These are phyloP conservation scores for Nomada lathburiana DNA, from an alignment of 2,888 invertebrate species.

Conservation along the genomic window DNA sequence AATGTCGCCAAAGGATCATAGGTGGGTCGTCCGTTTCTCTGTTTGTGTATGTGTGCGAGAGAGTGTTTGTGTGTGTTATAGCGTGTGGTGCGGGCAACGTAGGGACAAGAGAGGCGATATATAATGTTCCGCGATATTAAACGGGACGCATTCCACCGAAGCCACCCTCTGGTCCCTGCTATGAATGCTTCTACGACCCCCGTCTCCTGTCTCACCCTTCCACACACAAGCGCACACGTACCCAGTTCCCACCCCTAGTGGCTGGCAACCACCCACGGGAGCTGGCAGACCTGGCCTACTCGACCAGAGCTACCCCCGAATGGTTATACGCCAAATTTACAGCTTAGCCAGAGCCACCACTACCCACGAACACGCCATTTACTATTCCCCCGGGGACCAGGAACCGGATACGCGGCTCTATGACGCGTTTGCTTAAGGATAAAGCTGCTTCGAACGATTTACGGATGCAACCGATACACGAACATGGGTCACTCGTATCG, in stretches of 20 bases:
- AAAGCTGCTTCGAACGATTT: constrained; percentile 52
- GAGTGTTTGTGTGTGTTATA: constrained; percentile 68
- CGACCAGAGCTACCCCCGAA: constrained; percentile 74
- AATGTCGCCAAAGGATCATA: constrained; percentile 53
- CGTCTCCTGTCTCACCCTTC: constrained; percentile 71
- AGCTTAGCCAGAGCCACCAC: constrained; percentile 76
- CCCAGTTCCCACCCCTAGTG: constrained; percentile 23
- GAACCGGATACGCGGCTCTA: constrained; percentile 58
- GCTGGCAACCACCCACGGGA: constrained; percentile 56
- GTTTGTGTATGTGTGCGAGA: constrained; percentile 50
- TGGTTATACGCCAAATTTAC: constrained; percentile 83
- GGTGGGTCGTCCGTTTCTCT: constrained; percentile 40
- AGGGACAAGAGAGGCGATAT: constrained; percentile 83
- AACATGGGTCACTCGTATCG: neutral
- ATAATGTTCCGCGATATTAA: constrained; percentile 85
- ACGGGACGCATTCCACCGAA: constrained; percentile 84
- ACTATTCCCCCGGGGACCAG: constrained; percentile 54
- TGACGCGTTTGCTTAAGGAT: constrained; percentile 63
- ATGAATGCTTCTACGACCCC: constrained; percentile 82
- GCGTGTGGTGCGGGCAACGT: constrained; percentile 74
- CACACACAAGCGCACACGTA: neutral
- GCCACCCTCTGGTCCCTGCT: constrained; percentile 81
- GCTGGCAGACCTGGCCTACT: constrained; percentile 68
- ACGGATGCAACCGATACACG: constrained; percentile 18
- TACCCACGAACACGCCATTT: constrained; percentile 64